Evolutionary conservation across 2,113 vertebrate genomes (phyloP).

Genomic region (Cricetomys ansorgei): DNA sequence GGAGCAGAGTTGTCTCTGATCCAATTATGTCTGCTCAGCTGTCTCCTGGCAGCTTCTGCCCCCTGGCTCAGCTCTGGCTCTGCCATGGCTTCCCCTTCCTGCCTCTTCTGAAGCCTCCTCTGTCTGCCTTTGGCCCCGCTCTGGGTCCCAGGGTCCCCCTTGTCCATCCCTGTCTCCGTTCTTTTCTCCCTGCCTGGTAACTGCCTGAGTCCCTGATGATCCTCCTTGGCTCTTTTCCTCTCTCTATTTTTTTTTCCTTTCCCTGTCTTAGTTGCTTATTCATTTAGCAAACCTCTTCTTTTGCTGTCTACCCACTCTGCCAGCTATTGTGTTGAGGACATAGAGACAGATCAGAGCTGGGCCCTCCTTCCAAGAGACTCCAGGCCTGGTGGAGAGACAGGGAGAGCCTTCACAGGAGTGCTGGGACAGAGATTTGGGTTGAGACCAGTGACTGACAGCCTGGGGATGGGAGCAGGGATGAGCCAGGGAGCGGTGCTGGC

Average conservation of each 20-base stretch:
- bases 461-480: not conserved
- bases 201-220: not conserved
- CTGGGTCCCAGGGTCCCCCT: not conserved
- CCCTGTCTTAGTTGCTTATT: not conserved
- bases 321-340: not conserved
- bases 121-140: not conserved
- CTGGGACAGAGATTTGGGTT: not conserved
- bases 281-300: slow-evolving; percentile 20
- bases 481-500: not conserved
- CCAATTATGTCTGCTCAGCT: slow-evolving; percentile 76
- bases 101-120: not conserved
- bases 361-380: not conserved
- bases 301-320: not conserved
- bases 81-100: not conserved
- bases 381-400: not conserved
- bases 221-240: not conserved
- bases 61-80: slow-evolving; percentile 11
- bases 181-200: not conserved
- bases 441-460: not conserved
- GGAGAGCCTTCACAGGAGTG: not conserved
- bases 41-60: slow-evolving; percentile 53
- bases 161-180: not conserved
- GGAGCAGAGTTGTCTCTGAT: slow-evolving; percentile 77
- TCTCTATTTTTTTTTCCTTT: not conserved
- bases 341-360: not conserved